A percentile compares a stretch with the other conserved stretches of the same genome.
phyloP scores from a whole-genome alignment of 2,113 vertebrate species.

The Lagopus leucura region DNA sequence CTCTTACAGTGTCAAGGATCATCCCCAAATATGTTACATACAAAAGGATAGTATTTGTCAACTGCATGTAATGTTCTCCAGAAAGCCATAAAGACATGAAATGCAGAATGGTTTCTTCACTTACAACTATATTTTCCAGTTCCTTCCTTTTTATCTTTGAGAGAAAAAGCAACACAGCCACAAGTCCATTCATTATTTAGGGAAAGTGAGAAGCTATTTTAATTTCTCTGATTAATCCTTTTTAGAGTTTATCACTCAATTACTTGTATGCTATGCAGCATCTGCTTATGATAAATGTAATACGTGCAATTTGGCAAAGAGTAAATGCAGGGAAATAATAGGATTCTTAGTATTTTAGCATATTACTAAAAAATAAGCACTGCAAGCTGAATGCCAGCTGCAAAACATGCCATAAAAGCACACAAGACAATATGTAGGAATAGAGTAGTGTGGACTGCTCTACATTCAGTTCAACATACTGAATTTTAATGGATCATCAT shows the following conservation, averaged over 20 bases:
- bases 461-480: neutral
- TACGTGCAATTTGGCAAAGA: neutral
- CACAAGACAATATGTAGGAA: neutral
- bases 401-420: neutral
- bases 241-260: neutral
- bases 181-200: neutral
- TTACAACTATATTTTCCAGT: neutral
- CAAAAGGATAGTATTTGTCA: neutral
- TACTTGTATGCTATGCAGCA: neutral
- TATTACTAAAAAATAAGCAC: neutral
- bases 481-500: neutral
- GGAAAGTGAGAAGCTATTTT: neutral
- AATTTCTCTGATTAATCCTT: neutral
- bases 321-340: neutral
- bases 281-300: neutral
- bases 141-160: neutral
- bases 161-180: neutral
- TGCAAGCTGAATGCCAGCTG: neutral
- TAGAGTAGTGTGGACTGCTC: neutral
- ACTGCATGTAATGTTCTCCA: neutral
- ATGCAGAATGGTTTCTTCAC: neutral
- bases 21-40: neutral
- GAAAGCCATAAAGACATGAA: neutral
- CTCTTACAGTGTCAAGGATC: neutral
- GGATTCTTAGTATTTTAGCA: neutral